These are phyloP conservation scores for Ondatra zibethicus DNA, from an alignment of 2,113 vertebrate species.

Conservation along the genomic window DNA sequence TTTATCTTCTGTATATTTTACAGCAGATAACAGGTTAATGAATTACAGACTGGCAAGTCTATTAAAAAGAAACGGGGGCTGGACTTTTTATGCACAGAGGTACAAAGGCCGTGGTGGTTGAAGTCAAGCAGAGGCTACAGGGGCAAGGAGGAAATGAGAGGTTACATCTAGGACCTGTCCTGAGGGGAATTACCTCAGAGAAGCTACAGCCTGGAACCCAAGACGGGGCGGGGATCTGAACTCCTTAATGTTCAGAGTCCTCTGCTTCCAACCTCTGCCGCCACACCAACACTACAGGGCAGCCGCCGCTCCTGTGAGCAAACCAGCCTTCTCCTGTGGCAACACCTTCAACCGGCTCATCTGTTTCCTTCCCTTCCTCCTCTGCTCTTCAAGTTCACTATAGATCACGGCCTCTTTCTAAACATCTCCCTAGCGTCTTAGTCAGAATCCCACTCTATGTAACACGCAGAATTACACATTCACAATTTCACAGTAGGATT, in stretches of 20 bases:
- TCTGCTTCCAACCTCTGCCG: background rate
- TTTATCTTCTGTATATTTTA: conserved; percentile 5
- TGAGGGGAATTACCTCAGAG: background rate
- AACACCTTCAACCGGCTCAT: background rate
- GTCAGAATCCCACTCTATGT: background rate
- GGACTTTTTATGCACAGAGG: background rate
- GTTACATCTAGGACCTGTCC: background rate
- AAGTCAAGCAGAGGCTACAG: background rate
- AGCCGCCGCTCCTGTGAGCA: background rate
- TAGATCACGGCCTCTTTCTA: background rate
- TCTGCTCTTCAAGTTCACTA: background rate
- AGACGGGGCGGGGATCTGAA: background rate
- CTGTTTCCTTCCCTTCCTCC: background rate
- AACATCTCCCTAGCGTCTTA: background rate
- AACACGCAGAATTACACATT: background rate
- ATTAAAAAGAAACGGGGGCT: background rate
- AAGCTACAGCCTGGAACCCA: background rate
- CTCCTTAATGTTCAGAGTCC: background rate
- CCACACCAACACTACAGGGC: background rate
- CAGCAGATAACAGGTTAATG: background rate
- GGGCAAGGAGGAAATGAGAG: background rate
- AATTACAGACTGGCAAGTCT: background rate
- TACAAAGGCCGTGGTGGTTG: background rate
- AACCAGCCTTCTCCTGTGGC: background rate
- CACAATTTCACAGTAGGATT: background rate